Evolutionary conservation across 2,113 vertebrate species (phyloP).

Genomic region (Boulengeromyrus knoepffleri): DNA sequence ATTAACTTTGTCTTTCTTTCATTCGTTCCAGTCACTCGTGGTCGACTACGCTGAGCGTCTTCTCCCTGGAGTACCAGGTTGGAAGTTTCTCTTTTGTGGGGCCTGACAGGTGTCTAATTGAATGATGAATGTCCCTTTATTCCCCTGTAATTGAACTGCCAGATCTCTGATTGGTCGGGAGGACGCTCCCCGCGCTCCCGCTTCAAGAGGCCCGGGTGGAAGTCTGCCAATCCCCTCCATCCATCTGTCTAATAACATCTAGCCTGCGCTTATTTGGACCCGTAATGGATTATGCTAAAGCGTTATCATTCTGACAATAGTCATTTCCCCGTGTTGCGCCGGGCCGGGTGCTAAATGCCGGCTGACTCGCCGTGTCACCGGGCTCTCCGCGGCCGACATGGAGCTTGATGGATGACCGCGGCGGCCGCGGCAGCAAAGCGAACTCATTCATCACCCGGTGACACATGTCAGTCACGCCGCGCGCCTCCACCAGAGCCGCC

Average conservation of each 20-base stretch:
- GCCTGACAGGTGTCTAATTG: conserved; percentile 99
- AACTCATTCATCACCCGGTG: conserved; percentile 99
- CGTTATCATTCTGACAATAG: conserved; percentile 99
- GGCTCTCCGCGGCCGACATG: conserved; percentile 93
- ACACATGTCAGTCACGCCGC: conserved; percentile 98
- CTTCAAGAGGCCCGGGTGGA: conserved; percentile 91
- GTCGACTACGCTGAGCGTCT: conserved; percentile 99
- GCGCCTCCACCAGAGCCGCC: conserved; percentile 89
- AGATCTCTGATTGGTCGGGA: conserved; percentile 99
- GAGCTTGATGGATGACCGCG: conserved; percentile 99
- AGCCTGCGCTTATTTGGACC: conserved; percentile 99
- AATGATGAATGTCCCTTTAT: conserved; percentile 99
- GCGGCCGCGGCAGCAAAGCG: conserved; percentile 98
- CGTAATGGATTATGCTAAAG: conserved; percentile 99
- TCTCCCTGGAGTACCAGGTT: conserved; percentile 99
- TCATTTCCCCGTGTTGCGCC: conserved; percentile 98
- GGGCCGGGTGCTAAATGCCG: conserved; percentile 99
- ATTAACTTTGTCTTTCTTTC: conserved; percentile 99
- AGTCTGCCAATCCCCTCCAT: conserved; percentile 99
- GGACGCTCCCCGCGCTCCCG: conserved; percentile 70
- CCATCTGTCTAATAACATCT: conserved; percentile 99
- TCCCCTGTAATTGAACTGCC: conserved; percentile 99
- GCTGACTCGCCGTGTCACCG: conserved; percentile 99
- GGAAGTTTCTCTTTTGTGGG: conserved; percentile 99
- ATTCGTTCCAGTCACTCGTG: conserved; percentile 99